Evolutionary conservation across 2,888 invertebrate genomes (phyloP), one percentile per base, ranked within the genome.

Genomic region (Argyresthia goedartella): DNA sequence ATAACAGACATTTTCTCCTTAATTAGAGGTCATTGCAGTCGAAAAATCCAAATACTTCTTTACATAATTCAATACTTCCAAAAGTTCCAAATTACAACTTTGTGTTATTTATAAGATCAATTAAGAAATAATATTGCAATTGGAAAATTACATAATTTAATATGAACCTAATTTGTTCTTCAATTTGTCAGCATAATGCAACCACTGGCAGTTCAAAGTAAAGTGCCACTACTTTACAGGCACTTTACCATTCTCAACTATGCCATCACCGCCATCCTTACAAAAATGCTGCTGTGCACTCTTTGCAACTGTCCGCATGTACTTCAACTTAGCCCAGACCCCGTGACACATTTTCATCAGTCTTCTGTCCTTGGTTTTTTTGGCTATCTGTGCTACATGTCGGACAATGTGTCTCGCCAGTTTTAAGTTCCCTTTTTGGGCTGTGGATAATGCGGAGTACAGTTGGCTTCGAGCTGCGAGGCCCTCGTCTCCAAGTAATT

Each of bases 381-480:
- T 67, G 0, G 87, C 85, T 49, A 79, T 85, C 1, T 58, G 60
- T 10, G 76, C 78, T 25, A 81, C 67, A 14, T 63, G 64, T 34
- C 85, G 74, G 35, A 94, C 89, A 51, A 95, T 89, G 46, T 79
- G 69, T 58, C 89, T 89, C 0, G 95, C 91, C 39, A 76, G 64
- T 57, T 87, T 89, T 4, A 95, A 88, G 45, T 89, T 75, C 0
- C 93, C 93, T 58, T 91, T 90, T 76, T 99, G 99, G 54, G 98
- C 93, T 25, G 95, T 84, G 61, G 97, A 96, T 53, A 98, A 88
- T 39, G 96, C 94, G 52, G 92, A 91, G 73, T 95, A 99, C 0
- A 99, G 88, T 62, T 90, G 91, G 71, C 98, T 98, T 53, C 97
- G 89, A 0, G 94, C 91, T 42, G 93, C 91, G 49, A 95, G 79